These are phyloP conservation scores for Nycticebus coucang DNA, from an alignment of 2,113 vertebrate species.

Conservation along the genomic window DNA sequence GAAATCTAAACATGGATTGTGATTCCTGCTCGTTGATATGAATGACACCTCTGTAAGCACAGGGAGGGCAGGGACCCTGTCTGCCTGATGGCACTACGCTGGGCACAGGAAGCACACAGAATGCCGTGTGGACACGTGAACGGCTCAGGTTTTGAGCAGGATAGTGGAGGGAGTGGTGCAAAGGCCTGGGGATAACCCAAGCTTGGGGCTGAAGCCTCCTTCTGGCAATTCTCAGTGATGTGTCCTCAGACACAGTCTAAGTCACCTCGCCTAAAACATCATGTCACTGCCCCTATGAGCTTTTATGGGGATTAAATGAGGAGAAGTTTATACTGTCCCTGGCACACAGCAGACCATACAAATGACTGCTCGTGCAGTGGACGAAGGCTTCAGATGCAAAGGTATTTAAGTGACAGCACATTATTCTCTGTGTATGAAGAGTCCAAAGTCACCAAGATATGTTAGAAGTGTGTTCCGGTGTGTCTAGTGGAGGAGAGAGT, in stretches of 20 bases:
- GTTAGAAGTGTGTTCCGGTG: rapidly evolving
- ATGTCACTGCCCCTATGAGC: rapidly evolving
- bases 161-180: rapidly evolving
- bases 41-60: not conserved
- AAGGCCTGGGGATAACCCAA: not conserved
- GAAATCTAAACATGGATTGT: rapidly evolving
- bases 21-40: not conserved
- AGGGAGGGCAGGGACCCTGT: rapidly evolving
- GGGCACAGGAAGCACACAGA: not conserved
- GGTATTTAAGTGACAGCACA: rapidly evolving
- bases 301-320: not conserved
- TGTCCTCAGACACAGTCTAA: no score
- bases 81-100: rapidly evolving
- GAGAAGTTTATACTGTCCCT: rapidly evolving
- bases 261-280: not conserved
- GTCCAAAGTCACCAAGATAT: not conserved
- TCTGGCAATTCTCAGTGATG: rapidly evolving
- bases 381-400: not conserved
- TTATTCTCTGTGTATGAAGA: not conserved
- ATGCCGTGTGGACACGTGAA: rapidly evolving
- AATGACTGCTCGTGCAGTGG: no score
- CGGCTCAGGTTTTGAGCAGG: rapidly evolving
- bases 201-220: no score
- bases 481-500: no score
- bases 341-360: not conserved